These are phyloP conservation scores for Chiloscyllium punctatum DNA, from an alignment of 2,797 vertebrate genomes.

Conservation along the genomic window DNA sequence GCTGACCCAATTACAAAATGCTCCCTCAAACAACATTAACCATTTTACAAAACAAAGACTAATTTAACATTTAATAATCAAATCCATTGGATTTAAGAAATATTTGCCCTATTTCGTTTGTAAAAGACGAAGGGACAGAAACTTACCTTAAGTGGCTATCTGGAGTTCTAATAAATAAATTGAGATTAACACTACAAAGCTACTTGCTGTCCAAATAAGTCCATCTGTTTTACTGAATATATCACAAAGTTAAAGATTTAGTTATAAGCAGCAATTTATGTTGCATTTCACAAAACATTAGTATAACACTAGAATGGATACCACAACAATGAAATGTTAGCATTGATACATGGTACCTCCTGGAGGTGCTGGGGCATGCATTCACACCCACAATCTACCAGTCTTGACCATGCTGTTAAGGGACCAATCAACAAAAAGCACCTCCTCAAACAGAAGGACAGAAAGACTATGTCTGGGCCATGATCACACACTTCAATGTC, in stretches of 20 bases:
- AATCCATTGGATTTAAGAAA: background rate
- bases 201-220: background rate
- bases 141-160: background rate
- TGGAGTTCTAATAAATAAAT: background rate
- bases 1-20: background rate
- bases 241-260: too few relatives aligned
- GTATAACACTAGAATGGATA: background rate
- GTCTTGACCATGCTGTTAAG: background rate
- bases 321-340: background rate
- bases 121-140: background rate
- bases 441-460: background rate
- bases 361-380: background rate
- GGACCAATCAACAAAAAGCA: background rate
- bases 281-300: background rate
- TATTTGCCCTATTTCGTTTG: background rate
- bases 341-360: background rate
- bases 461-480: background rate
- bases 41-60: background rate
- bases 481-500: background rate
- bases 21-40: background rate
- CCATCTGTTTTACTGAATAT: background rate
- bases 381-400: background rate
- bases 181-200: background rate
- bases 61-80: background rate
- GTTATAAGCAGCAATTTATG: too few relatives aligned